Base-by-base conservation (phyloP, 2,888 invertebrate genomes). In the Aleiodes testaceus region DNA sequence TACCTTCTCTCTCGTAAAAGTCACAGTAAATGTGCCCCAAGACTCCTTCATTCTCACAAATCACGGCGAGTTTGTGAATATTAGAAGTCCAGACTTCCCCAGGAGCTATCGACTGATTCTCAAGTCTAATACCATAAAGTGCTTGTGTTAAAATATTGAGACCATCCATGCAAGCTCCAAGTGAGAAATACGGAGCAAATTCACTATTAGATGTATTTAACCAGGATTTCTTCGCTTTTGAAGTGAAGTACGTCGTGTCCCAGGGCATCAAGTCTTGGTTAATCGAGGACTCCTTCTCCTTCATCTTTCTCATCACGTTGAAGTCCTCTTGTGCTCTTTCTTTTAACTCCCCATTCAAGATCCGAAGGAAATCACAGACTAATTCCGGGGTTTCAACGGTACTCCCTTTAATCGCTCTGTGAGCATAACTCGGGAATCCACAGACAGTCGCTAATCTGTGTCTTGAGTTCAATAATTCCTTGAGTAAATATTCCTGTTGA, bases 1-100 rank as follows among this genome's bases (percentile, higher is more conserved):
- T 99, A n/a, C 94, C 94, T 22, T 90, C 89, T 66, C 98, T 89
- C 88, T 96, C 96, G 85, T 95, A 99, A 83, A 99, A 94, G 89
- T 99, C 99, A 87, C 99, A 98, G 88, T 99, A 99, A 80, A 99
- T 97, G 83, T 96, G 92, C 0, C 99, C 99, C 42, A 99, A 88
- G 11, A 94, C 86, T 0, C 95, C 95, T 82, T 96, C 94, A 0
- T 87, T 89, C 80, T 94, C 93, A 81, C 97, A 95, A 1, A 93
- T 91, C 22, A 98, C 97, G n/a, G 94, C 94, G 72, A 99, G 87
- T 88, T 99, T 99, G 82, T 97, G 94, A 42, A 99, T 93, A 86
- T 97, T 95, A 2, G 91, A 90, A 1, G 93, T 90, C 98, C 98
- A 98, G 0, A 93, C 91, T 88, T 99, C 99, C 0, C 94, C 93